Evolutionary conservation across 1,140 invertebrate genomes (phyloP), one percentile per base, ranked within the genome.

Genomic region (Lineus longissimus): DNA sequence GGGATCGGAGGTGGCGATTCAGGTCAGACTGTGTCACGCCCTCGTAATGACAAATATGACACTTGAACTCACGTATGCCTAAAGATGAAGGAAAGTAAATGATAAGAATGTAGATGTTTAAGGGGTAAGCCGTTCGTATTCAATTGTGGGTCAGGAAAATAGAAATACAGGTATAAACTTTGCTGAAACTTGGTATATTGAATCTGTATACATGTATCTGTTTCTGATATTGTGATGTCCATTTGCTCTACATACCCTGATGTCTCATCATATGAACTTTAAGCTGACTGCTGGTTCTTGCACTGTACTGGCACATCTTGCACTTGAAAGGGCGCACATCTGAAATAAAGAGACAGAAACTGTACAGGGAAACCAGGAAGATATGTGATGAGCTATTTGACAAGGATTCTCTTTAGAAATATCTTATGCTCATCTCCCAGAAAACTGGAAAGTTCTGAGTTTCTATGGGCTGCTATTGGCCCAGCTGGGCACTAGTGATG

Each of bases 231-330:
- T n/a, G n/a, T n/a, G n/a, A n/a, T n/a, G n/a, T n/a, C n/a, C n/a
- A n/a, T n/a, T n/a, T n/a, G n/a, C n/a, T n/a, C n/a, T n/a, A 47
- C 72, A 62, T 69, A 84, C 84, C 83, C 73, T 83, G 77, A 73
- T 84, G 84, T 41, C 83, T 66, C 80, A 85, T 82, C 77, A 83
- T 83, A 64, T 85, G 84, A 15, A 85, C 84, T 69, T 84, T 84
- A 0, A 85, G 72, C 67, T 85, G 83, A 63, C 82, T 84, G 66
- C 83, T 84, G 25, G 84, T 84, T 19, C 83, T 69, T 6, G 83
- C 82, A 62, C 78, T 82, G 67, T 84, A 85, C 61, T 81, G 79
- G 73, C 84, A 84, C 63, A 78, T 83, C 56, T 81, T 76, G 70
- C 84, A 85, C 69, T 84, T 83, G 71, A 82, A 84, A 19, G 83